Conservation (phyloP, 2,113 vertebrate species). For the Bos indicus region DNA sequence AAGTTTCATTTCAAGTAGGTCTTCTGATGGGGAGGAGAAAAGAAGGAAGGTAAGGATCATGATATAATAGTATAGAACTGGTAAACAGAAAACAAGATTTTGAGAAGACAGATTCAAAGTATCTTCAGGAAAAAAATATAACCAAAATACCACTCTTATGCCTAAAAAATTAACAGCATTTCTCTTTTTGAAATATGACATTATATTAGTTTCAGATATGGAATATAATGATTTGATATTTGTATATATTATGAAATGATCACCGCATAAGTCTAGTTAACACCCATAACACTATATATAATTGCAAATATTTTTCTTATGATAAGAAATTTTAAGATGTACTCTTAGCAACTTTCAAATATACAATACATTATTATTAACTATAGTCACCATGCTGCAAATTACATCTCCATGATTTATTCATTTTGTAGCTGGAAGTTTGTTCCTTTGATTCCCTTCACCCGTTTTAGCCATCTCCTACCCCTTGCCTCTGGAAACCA, state of each 20-base stretch:
- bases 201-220: not conserved
- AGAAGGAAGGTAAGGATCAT: not conserved
- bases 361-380: not conserved
- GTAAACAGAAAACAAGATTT: not conserved
- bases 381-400: not conserved
- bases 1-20: not conserved
- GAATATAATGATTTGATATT: not conserved
- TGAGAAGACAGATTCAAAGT: not conserved
- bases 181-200: not conserved
- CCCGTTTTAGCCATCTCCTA: not conserved
- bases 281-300: not conserved
- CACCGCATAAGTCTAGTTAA: not conserved
- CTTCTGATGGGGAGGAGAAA: not conserved
- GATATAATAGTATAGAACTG: not conserved
- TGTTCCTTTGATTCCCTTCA: not conserved
- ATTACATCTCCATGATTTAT: not conserved
- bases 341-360: not conserved
- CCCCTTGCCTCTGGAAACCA: not conserved
- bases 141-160: not conserved
- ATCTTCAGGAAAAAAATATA: not conserved
- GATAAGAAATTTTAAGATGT: not conserved
- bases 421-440: not conserved
- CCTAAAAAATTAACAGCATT: not conserved
- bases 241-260: not conserved
- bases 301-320: not conserved